Percentiles rank a stretch among this genome's conserved stretches.
phyloP scores from a whole-genome alignment of 2,888 invertebrate genomes.

The Chrysodeixis includens region DNA sequence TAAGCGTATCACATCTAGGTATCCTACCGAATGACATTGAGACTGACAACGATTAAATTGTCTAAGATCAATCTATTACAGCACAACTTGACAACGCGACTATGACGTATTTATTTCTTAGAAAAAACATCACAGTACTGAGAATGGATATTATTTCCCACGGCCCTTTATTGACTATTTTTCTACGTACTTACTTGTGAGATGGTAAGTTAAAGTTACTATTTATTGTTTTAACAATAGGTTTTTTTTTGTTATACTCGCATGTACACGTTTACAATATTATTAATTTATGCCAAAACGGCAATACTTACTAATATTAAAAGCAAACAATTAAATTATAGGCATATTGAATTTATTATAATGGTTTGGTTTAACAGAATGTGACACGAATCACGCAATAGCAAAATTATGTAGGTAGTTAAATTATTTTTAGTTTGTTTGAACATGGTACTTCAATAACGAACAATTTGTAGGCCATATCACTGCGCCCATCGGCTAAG shows the following conservation, averaged over 20 bases:
- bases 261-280: neutral
- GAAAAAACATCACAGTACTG: constrained; percentile 66
- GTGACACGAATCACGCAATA: neutral
- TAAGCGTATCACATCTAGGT: neutral
- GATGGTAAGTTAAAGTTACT: constrained; percentile 17
- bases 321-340: neutral
- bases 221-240: constrained; percentile 28
- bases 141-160: constrained; percentile 70
- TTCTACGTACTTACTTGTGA: constrained; percentile 27
- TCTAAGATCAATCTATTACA: constrained; percentile 29
- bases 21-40: constrained; percentile 53
- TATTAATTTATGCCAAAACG: neutral
- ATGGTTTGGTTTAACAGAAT: neutral
- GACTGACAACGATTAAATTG: constrained; percentile 13
- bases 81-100: constrained; percentile 23
- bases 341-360: neutral
- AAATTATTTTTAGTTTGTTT: neutral
- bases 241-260: neutral
- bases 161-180: constrained; percentile 64
- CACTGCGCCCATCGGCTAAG: neutral
- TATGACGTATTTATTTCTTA: constrained; percentile 61
- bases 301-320: neutral
- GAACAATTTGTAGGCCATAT: neutral
- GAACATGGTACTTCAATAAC: neutral
- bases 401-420: neutral